Evolutionary conservation across 1,140 invertebrate genomes (phyloP), one percentile per base, ranked within the genome.

Genomic region (Drosophila sturtevanti): DNA sequence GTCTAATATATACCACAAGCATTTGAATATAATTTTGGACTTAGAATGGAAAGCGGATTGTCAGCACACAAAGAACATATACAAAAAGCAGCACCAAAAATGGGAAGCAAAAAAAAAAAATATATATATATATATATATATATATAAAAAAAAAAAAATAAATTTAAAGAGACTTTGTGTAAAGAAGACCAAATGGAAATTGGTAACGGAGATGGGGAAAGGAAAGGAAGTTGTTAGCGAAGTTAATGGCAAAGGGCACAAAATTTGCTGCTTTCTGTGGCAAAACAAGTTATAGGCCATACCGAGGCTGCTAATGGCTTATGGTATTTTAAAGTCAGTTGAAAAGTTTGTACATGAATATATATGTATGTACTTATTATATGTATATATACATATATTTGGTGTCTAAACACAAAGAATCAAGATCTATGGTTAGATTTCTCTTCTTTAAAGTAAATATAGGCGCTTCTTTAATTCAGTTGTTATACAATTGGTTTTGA

Each of bases 1-100:
- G 70, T 62, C 58, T 58, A 65, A 64, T 59, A 44, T 65, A 48
- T 48, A 48, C 41, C 41, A 59, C 71, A 10, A 60, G 71, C 62
- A 74, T 74, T 66, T 74, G 70, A 74, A 74, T 66, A 74, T 66
- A 60, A 74, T 74, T 65, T 54, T 44, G 62, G 35, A 66, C 55
- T 24, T 59, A 74, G 31, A 73, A 67, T 48, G 35, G 48, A 73
- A 65, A 72, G 69, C 61, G 61, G 71, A 65, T 73, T 72, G 34
- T 55, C 22, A n/a, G 21, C 10, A 27, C 16, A 18, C 16, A 44
- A 16, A 44, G 14, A 48, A 9, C 16, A 48, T 9, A 48, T 10
- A 48, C 18, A 18, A 10, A 18, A 9, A 48, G 1, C 41, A 44
- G 27, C 41, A 48, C 16, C n/a, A 52, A 52, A 64, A 65, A 24